Conservation (phyloP, 2,888 invertebrate species). For the Ctena decussata region DNA sequence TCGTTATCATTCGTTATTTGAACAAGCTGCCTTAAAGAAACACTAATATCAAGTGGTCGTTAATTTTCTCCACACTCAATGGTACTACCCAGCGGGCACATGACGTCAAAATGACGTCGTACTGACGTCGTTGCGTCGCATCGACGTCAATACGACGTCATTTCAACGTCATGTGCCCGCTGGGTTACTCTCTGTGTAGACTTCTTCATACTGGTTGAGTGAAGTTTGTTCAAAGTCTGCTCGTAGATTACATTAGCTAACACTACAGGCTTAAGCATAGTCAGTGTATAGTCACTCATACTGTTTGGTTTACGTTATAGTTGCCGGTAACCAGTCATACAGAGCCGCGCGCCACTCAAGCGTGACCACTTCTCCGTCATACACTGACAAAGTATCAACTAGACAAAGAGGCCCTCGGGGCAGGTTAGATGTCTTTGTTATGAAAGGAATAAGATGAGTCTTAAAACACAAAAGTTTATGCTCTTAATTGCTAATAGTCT, state of each 20-base stretch:
- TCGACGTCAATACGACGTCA: no score
- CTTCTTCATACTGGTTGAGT: neutral
- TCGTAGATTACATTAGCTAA: no score
- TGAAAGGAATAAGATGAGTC: no score
- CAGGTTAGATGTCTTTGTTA: no score
- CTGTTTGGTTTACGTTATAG: neutral
- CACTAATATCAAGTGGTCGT: neutral
- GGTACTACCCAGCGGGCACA: no score
- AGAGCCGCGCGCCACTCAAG: neutral
- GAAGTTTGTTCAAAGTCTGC: neutral
- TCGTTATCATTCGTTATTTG: neutral
- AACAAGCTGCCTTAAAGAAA: neutral
- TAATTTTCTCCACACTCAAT: neutral
- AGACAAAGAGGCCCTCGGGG: no score
- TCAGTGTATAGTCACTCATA: neutral
- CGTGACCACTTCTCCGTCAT: neutral
- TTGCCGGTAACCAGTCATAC: neutral
- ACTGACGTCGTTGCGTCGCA: no score
- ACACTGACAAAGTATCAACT: no score
- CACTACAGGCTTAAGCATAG: neutral
- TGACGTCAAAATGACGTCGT: no score
- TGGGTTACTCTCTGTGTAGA: neutral
- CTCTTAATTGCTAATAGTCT: no score
- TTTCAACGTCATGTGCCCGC: no score
- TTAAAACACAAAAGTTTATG: no score